Percentiles rank a stretch among this genome's conserved stretches.
Evolutionary conservation across 92 coral and sea anemone genomes (phyloP).

Genomic region (Anthopleura xanthogrammica): DNA sequence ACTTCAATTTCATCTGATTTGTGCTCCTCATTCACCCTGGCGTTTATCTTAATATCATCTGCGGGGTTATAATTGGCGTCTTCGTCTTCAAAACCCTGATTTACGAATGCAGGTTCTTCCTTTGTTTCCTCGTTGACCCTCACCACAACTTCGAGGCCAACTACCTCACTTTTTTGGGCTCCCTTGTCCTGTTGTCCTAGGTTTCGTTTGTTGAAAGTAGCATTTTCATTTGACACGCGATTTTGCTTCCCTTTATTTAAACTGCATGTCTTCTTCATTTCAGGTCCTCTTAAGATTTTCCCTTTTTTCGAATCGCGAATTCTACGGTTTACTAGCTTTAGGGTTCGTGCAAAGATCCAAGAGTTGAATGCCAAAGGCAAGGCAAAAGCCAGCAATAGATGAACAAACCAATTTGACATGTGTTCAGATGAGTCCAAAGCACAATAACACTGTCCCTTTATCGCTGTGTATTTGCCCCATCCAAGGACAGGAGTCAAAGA

Average conservation of each 20-base stretch:
- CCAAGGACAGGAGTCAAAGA: slow-evolving; percentile 18
- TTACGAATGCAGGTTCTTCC: not conserved
- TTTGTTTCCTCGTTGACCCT: not conserved
- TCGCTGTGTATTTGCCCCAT: slow-evolving; percentile 18
- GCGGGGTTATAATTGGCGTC: no score
- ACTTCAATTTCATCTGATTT: not conserved
- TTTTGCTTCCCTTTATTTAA: not conserved
- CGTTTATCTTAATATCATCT: not conserved
- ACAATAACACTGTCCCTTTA: not conserved
- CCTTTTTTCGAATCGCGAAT: not conserved
- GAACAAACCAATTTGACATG: not conserved
- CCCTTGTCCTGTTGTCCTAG: not conserved
- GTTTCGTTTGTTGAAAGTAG: not conserved
- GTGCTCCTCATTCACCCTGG: not conserved
- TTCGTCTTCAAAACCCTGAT: not conserved
- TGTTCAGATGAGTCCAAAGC: not conserved
- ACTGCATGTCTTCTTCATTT: not conserved
- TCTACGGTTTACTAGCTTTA: not conserved
- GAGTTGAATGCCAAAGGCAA: not conserved
- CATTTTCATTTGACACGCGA: not conserved
- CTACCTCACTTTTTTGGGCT: not conserved
- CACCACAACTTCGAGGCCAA: not conserved
- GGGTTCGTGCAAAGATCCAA: not conserved
- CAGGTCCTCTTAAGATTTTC: not conserved
- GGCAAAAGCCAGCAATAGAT: not conserved